Conservation (phyloP, 2,113 vertebrate species). For the Mirounga angustirostris region DNA sequence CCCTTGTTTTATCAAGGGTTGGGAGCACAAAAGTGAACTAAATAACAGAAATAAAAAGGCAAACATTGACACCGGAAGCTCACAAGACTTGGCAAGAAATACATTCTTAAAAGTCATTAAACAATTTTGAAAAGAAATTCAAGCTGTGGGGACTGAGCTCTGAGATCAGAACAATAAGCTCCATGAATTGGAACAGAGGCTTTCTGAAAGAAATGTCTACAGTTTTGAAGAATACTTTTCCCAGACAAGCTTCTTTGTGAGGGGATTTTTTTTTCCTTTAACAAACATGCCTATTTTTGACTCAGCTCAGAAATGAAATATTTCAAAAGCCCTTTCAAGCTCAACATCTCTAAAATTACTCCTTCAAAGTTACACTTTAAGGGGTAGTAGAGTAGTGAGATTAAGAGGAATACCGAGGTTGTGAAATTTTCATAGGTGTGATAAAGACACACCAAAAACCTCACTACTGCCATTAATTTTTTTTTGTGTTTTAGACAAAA, state of each 20-base stretch:
- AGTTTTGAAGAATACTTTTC: conserved; percentile 80
- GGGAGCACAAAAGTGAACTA: conserved; percentile 55
- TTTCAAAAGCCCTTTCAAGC: conserved; percentile 82
- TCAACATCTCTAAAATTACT: conserved; percentile 78
- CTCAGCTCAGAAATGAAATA: conserved; percentile 77
- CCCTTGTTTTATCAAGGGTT: conserved; percentile 59
- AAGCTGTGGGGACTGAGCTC: conserved; percentile 62
- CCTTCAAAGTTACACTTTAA: conserved; percentile 60
- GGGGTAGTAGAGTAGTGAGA: neutral
- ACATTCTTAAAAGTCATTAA: conserved; percentile 79
- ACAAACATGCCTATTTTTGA: conserved; percentile 83
- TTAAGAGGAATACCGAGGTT: conserved; percentile 25
- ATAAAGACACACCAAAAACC: neutral
- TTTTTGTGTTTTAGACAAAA: conserved; percentile 40
- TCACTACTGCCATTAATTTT: neutral
- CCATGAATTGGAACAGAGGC: conserved; percentile 71
- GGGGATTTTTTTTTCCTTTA: conserved; percentile 69
- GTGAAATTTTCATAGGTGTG: conserved; percentile 39
- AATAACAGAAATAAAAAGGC: conserved; percentile 75
- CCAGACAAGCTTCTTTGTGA: conserved; percentile 78
- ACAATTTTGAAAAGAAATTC: conserved; percentile 81
- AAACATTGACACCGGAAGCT: conserved; percentile 65
- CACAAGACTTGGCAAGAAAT: conserved; percentile 70
- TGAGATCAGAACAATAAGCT: conserved; percentile 76
- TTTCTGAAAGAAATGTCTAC: conserved; percentile 74